Percentiles rank a stretch among this genome's conserved stretches.
phyloP scores from a whole-genome alignment of 2,113 vertebrate genomes.

The Mus spicilegus region DNA sequence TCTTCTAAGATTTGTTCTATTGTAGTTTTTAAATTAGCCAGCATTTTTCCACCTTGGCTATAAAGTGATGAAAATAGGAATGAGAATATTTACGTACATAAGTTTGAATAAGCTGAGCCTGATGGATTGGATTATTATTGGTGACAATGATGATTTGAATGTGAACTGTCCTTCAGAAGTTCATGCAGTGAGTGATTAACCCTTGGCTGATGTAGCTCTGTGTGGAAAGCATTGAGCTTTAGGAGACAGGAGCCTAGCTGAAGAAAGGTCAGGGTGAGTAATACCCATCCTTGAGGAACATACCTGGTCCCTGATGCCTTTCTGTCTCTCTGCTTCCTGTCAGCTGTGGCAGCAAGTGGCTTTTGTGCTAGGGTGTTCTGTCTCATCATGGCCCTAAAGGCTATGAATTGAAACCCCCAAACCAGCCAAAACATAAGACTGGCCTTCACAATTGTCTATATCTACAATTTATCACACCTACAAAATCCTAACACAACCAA shows the following conservation, averaged over 20 bases:
- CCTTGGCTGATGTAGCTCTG: not conserved
- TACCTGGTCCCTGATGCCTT: not conserved
- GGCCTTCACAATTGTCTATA: not conserved
- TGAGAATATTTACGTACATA: not conserved
- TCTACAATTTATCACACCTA: not conserved
- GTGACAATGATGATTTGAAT: not conserved
- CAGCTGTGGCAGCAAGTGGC: not conserved
- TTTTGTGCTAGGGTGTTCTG: not conserved
- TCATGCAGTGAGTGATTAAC: not conserved
- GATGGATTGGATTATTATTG: not conserved
- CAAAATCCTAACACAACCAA: not conserved
- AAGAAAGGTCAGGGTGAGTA: too few species aligned
- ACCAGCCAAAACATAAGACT: not conserved
- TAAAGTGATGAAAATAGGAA: not conserved
- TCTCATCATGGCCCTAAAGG: not conserved
- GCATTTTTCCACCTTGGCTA: not conserved
- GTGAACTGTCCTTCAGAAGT: not conserved
- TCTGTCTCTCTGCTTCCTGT: not conserved
- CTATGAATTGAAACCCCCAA: not conserved
- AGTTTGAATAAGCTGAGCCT: conserved; percentile 1
- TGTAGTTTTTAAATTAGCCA: not conserved
- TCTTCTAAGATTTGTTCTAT: not conserved
- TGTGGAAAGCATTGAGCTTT: not conserved
- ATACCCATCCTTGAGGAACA: too few species aligned
- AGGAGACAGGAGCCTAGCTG: not conserved